A percentile compares a stretch with the other conserved stretches of the same genome.
These are phyloP conservation scores for human DNA, from an alignment of 2,113 vertebrate species.

Conservation along the genomic window GRCh38 chr1:22911501-22912000, in stretches of 20 bases:
- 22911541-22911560: neutral
- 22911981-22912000: too few relatives aligned
- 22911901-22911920: neutral
- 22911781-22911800: neutral
- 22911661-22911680: neutral
- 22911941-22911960: neutral
- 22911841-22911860: neutral
- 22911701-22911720: neutral
- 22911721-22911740: neutral
- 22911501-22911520: neutral
- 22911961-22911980: neutral
- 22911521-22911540: rapidly evolving
- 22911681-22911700: neutral
- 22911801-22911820: neutral
- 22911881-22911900: neutral
- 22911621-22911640: neutral
- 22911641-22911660: neutral
- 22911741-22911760: neutral
- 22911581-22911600: neutral
- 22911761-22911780: neutral
- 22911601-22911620: neutral
- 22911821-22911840: neutral
- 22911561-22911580: neutral
- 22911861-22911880: neutral
- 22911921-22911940: neutral